Percentiles rank a stretch among this genome's conserved stretches.
Conservation (phyloP, 2,797 vertebrate species). For the Eulemur mongoz region DNA sequence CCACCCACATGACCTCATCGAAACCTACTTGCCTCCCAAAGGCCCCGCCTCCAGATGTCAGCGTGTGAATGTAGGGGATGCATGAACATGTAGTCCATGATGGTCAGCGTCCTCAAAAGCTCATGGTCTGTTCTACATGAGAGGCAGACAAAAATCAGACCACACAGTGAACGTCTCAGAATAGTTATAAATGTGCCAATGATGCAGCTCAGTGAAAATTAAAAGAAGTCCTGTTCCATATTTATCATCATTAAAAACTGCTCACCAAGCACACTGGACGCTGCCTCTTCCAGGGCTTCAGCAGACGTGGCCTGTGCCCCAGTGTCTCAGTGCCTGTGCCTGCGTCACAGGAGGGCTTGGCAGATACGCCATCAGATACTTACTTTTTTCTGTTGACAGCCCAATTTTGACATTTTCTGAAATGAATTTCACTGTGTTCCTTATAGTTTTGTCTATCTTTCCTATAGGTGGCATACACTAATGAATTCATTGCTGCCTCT, state of each 20-base stretch:
- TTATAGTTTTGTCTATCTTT: background rate
- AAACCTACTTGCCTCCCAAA: background rate
- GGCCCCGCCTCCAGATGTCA: background rate
- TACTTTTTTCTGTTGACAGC: background rate
- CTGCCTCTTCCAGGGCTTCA: background rate
- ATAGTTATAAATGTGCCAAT: accelerated
- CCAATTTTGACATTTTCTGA: background rate
- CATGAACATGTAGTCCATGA: background rate
- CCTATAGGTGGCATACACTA: background rate
- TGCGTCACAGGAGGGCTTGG: background rate
- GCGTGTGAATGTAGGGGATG: background rate
- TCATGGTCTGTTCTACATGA: background rate
- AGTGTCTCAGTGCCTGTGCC: background rate
- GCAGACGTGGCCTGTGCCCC: no score
- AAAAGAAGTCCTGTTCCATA: background rate
- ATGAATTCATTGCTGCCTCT: background rate
- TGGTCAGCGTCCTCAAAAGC: background rate
- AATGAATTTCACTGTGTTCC: background rate
- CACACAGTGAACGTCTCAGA: background rate
- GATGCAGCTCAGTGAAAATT: background rate
- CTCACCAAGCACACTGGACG: background rate
- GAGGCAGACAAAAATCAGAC: background rate
- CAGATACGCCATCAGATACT: background rate
- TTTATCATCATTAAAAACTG: background rate
- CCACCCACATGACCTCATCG: background rate